phyloP scores from a whole-genome alignment of 1,140 invertebrate genomes.

The Drosophila tristis region DNA sequence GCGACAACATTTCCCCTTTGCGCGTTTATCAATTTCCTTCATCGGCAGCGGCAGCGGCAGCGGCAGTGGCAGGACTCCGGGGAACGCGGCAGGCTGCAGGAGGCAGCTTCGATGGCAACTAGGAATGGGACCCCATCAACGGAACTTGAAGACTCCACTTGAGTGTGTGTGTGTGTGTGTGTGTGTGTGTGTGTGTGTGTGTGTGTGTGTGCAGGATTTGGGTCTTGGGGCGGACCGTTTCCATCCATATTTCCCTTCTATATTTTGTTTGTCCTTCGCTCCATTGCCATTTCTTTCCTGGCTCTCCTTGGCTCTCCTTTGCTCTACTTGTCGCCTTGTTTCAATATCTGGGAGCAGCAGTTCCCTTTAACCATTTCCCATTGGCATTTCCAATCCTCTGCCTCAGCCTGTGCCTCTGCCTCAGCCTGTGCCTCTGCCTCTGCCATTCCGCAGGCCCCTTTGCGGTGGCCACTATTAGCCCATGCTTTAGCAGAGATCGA shows the following conservation, averaged over 20 bases:
- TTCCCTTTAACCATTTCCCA: slow-evolving; percentile 26
- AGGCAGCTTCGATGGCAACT: slow-evolving; percentile 23
- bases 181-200: background rate
- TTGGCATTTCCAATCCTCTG: no score
- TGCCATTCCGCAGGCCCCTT: background rate
- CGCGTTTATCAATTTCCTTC: slow-evolving; percentile 83
- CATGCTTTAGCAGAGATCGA: slow-evolving; percentile 68
- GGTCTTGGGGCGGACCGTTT: background rate
- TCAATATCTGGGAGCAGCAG: slow-evolving; percentile 50
- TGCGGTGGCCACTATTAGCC: slow-evolving; percentile 68
- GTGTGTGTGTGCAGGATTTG: background rate
- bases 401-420: no score
- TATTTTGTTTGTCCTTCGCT: slow-evolving; percentile 22
- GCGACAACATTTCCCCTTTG: slow-evolving; percentile 66
- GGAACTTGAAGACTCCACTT: slow-evolving; percentile 30
- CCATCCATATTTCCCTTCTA: slow-evolving; percentile 18
- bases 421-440: no score
- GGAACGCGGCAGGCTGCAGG: slow-evolving; percentile 4
- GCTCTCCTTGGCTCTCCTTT: background rate
- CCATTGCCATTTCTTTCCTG: background rate
- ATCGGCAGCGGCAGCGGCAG: slow-evolving; percentile 50
- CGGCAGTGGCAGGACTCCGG: background rate
- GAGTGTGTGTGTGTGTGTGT: slow-evolving; percentile 6
- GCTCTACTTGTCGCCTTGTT: slow-evolving; percentile 28
- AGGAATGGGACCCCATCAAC: slow-evolving; percentile 36